phyloP scores from a whole-genome alignment of 1,140 invertebrate species.

The Galleria mellonella region DNA sequence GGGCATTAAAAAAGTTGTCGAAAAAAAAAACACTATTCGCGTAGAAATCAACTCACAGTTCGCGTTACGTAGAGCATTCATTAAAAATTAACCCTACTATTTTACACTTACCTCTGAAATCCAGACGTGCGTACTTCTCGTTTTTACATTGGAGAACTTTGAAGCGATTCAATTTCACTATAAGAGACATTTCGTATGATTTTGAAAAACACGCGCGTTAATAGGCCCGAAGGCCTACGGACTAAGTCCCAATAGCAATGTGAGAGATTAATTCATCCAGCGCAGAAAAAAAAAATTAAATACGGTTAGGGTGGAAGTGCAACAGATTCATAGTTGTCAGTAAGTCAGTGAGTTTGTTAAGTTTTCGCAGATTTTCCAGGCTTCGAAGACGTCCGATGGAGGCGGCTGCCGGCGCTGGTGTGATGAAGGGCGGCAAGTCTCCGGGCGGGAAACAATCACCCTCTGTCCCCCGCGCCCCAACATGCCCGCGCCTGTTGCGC shows the following conservation, averaged over 20 bases:
- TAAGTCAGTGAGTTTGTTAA: not conserved
- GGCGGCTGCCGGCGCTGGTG: slow-evolving; percentile 12
- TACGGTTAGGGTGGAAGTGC: too few species aligned
- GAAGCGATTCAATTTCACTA: slow-evolving; percentile 78
- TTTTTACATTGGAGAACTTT: slow-evolving; percentile 78
- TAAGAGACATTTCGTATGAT: slow-evolving; percentile 75
- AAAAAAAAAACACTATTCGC: too few species aligned
- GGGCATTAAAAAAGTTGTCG: too few species aligned
- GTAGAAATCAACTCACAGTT: too few species aligned
- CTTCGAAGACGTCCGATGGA: not conserved
- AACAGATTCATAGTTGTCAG: too few species aligned
- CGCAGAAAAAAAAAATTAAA: not conserved
- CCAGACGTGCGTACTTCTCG: slow-evolving; percentile 78
- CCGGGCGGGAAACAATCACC: slow-evolving; percentile 5
- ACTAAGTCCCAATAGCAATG: not conserved
- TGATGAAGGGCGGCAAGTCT: slow-evolving; percentile 25
- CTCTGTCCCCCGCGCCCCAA: slow-evolving; percentile 5
- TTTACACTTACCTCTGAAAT: slow-evolving; percentile 79
- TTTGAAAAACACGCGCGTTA: slow-evolving; percentile 1
- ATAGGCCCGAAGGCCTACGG: slow-evolving; percentile 4
- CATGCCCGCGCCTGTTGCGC: not conserved
- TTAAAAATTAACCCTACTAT: not conserved
- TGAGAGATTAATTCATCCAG: not conserved
- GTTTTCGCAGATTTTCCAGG: not conserved
- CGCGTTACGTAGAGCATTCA: too few species aligned